Base-by-base conservation (phyloP, 2,797 vertebrate species). In the Acanthurus lineatus region DNA sequence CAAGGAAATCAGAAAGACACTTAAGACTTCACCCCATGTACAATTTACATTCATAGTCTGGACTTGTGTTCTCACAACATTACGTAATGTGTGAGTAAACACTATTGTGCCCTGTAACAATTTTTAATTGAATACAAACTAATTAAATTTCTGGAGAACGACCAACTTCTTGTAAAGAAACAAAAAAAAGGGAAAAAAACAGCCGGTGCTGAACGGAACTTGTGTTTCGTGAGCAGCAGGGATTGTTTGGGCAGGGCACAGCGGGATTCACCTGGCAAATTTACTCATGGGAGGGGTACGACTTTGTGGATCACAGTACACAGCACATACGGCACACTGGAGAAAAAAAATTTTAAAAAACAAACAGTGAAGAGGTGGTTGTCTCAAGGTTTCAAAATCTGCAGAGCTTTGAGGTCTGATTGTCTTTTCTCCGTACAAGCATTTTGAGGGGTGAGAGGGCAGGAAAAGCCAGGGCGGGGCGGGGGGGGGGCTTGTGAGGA, bases 41-140 rank as follows among this genome's bases (percentile, higher is more conserved):
- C 73, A 86, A 86, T 88, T 93, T 94, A 95, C 93, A 95, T 94
- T 94, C 94, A 92, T 90, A 85, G 93, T 93, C 90, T 88, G 90
- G 83, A 92, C 88, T 85, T 76, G 77, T 87, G 72, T 16, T 77
- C 89, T 80, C 81, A 19, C 51, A 61, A 83, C 82, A 47, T 68
- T 53, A 66, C 5, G 6, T 35, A 6, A 35, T 11, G 56, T 84
- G 67, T 69, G 72, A 86, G 73, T 42, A 68, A 81, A 87, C 79
- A 75, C 71, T 52, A 20, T 76, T 83, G 88, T 91, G 87, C 78
- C 91, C 75, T 88, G 68, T 69, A 84, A 84, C 62, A 73, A 73
- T 71, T 82, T 79, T 28, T 76, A n/a, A 49, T 85, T 79, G 58
- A 79, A 77, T 62, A 84, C 72, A 87, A 86, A 85, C 51, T 40